These are phyloP conservation scores for Lophura nycthemera DNA, from an alignment of 2,113 vertebrate species.

Conservation along the genomic window DNA sequence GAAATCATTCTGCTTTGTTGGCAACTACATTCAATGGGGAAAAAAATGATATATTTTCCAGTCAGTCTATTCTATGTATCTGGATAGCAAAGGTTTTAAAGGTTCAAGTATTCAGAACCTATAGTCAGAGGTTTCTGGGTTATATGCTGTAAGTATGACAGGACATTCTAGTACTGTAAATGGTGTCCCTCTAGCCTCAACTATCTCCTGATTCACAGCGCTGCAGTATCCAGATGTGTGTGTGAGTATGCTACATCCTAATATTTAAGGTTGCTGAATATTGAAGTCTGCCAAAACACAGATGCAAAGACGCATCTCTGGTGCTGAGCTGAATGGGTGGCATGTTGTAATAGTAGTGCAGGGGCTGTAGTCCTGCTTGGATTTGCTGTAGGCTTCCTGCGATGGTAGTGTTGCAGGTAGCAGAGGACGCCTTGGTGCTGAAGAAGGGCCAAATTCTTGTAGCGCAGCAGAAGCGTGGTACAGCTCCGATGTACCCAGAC, in stretches of 20 bases:
- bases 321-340: not conserved
- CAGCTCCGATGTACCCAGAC: not conserved
- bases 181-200: not conserved
- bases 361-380: not conserved
- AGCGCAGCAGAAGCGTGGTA: not conserved
- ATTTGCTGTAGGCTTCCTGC: not conserved
- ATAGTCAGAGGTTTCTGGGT: not conserved
- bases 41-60: not conserved
- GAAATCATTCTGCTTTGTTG: not conserved
- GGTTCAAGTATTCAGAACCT: constrained; percentile 29
- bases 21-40: not conserved
- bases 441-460: not conserved
- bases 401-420: not conserved
- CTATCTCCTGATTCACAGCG: not conserved
- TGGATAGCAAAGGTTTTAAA: not conserved
- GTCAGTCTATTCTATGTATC: not conserved
- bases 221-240: not conserved
- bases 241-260: not conserved
- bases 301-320: not conserved
- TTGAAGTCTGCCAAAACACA: not conserved
- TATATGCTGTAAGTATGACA: not conserved
- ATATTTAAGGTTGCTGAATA: not conserved
- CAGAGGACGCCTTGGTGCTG: not conserved
- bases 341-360: not conserved
- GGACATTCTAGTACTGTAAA: not conserved